Percentiles rank a stretch among this genome's conserved stretches.
These are phyloP conservation scores for Sarcophaga variegata DNA, from an alignment of 2,888 invertebrate genomes.

Conservation along the genomic window DNA sequence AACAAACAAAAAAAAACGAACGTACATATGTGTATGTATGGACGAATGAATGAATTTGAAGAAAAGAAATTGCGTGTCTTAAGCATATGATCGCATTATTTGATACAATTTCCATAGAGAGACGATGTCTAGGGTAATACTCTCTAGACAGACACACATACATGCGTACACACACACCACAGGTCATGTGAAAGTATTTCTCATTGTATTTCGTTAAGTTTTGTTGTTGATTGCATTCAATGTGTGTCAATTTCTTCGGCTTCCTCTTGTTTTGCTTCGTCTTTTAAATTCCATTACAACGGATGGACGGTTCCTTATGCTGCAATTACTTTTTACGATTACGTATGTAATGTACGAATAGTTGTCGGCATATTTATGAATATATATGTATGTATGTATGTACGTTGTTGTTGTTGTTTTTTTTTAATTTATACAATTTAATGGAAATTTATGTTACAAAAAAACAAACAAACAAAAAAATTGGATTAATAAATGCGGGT, in stretches of 20 bases:
- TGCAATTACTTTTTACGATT: background rate
- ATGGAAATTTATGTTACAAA: slow-evolving; percentile 58
- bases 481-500: slow-evolving; percentile 62
- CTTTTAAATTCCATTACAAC: slow-evolving; percentile 26
- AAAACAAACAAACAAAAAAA: background rate
- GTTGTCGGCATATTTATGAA: background rate
- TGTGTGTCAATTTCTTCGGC: slow-evolving; percentile 54
- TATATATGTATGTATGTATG: too few relatives aligned
- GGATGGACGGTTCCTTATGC: slow-evolving; percentile 43
- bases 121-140: background rate
- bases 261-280: background rate
- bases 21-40: background rate
- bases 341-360: background rate
- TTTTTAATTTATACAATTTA: slow-evolving; percentile 61
- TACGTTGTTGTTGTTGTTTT: background rate
- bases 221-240: background rate
- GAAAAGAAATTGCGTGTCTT: slow-evolving; percentile 49
- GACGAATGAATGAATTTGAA: background rate
- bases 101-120: background rate
- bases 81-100: slow-evolving; percentile 22
- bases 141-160: too few relatives aligned
- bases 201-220: background rate
- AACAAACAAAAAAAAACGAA: background rate
- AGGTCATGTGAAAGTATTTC: slow-evolving; percentile 58
- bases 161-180: slow-evolving; percentile 47